These are phyloP conservation scores for Bucco capensis DNA, from an alignment of 2,113 vertebrate genomes.

Conservation along the genomic window DNA sequence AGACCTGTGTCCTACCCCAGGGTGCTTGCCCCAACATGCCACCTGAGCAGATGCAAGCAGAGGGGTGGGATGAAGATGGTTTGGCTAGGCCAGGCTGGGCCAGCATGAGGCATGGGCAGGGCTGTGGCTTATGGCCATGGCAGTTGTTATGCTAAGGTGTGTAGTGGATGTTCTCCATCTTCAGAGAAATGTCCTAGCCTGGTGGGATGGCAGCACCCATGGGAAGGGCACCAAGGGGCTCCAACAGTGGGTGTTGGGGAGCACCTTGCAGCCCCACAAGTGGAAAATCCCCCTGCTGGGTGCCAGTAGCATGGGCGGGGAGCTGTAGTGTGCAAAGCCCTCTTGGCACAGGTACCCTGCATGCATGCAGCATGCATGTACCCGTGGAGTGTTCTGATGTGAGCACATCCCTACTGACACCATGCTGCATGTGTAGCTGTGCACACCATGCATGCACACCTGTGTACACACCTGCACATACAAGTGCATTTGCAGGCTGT, in stretches of 20 bases:
- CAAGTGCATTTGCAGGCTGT: rapidly evolving
- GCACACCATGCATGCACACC: rapidly evolving
- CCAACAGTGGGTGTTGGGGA: background rate
- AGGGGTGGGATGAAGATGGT: background rate
- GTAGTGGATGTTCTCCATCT: background rate
- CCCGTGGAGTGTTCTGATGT: rapidly evolving
- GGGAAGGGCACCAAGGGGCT: background rate
- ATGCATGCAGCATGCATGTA: rapidly evolving
- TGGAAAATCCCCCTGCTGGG: background rate
- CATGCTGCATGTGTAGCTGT: rapidly evolving
- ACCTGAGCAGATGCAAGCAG: rapidly evolving
- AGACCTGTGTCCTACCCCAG: rapidly evolving
- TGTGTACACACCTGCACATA: rapidly evolving
- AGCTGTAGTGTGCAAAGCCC: background rate
- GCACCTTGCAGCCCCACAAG: background rate
- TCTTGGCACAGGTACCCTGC: rapidly evolving
- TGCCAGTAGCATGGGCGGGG: background rate
- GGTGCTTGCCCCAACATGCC: background rate
- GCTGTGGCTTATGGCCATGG: background rate
- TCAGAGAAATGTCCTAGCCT: background rate
- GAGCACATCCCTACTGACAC: background rate
- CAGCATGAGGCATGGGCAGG: background rate
- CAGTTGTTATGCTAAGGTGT: background rate
- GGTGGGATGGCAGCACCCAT: background rate
- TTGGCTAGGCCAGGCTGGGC: background rate